Percentiles rank a stretch among this genome's conserved stretches.
phyloP scores from a whole-genome alignment of 2,113 vertebrate species.

The Indicator indicator region DNA sequence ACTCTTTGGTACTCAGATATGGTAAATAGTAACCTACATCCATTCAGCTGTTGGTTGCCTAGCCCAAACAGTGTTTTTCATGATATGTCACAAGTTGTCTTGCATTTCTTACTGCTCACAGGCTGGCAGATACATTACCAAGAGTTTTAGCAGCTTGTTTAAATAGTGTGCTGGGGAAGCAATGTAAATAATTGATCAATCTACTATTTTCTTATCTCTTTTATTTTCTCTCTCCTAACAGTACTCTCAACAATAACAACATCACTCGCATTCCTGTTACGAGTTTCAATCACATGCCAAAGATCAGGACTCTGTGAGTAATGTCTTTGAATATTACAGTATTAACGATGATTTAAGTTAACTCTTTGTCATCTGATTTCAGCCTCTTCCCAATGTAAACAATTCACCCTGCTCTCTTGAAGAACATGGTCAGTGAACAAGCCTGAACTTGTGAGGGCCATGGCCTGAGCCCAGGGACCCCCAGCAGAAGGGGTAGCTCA shows the following conservation, averaged over 20 bases:
- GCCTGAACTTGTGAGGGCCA: background rate
- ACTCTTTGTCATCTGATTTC: background rate
- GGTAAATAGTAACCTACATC: background rate
- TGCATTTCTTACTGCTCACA: background rate
- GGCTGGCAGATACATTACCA: background rate
- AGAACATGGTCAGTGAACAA: too few relatives aligned
- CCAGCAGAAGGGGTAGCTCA: fast-evolving
- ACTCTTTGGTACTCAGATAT: background rate
- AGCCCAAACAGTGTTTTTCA: background rate
- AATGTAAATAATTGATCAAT: background rate
- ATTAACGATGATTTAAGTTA: background rate
- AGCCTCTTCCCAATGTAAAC: background rate
- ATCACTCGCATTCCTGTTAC: slow-evolving; percentile 97
- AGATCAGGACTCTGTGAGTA: slow-evolving; percentile 98
- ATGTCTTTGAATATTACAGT: background rate
- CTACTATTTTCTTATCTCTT: background rate
- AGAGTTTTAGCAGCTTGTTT: background rate
- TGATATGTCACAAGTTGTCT: background rate
- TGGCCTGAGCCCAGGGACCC: too few relatives aligned
- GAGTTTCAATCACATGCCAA: slow-evolving; percentile 99
- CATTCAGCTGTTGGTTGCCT: background rate
- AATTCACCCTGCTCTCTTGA: background rate
- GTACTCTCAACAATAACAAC: slow-evolving; percentile 99
- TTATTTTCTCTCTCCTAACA: slow-evolving; percentile 50
- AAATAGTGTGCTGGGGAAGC: background rate